Evolutionary conservation across 2,888 invertebrate genomes (phyloP).

Genomic region (Mesorhabditis spiculigera): DNA sequence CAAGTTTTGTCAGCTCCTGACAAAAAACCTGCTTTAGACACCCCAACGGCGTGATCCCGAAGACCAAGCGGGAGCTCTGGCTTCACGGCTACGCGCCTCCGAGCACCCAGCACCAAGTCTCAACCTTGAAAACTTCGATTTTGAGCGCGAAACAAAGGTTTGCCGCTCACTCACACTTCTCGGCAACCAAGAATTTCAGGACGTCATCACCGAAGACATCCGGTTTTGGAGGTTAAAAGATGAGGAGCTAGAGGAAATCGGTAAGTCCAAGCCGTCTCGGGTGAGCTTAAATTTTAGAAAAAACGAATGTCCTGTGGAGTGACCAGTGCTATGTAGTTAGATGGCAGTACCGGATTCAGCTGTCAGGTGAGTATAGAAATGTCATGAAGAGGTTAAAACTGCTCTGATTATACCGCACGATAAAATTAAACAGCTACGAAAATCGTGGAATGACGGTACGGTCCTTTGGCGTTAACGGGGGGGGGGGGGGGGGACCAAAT

Average conservation of each 20-base stretch:
- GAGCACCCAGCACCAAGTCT: neutral
- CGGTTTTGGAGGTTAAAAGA: conserved; percentile 32
- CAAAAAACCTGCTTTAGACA: too few species aligned
- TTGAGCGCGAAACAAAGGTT: neutral
- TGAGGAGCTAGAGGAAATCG: conserved; percentile 29
- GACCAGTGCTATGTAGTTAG: conserved; percentile 44
- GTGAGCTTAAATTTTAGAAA: conserved; percentile 3
- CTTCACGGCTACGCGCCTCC: neutral
- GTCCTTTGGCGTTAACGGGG: too few species aligned
- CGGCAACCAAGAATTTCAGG: conserved; percentile 8
- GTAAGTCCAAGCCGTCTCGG: too few species aligned
- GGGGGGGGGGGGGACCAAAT: too few species aligned
- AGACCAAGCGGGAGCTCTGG: neutral
- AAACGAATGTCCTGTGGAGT: conserved; percentile 26
- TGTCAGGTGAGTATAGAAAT: conserved; percentile 21
- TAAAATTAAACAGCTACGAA: too few species aligned
- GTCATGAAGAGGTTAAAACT: too few species aligned
- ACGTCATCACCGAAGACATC: conserved; percentile 40
- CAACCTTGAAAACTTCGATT: neutral
- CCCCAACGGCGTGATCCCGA: neutral
- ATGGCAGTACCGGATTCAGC: conserved; percentile 49
- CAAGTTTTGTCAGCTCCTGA: too few species aligned
- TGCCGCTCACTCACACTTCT: neutral
- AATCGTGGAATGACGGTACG: too few species aligned
- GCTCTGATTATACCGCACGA: too few species aligned